Evolutionary conservation across 1,140 invertebrate genomes (phyloP).

Genomic region (Caerostris darwini): DNA sequence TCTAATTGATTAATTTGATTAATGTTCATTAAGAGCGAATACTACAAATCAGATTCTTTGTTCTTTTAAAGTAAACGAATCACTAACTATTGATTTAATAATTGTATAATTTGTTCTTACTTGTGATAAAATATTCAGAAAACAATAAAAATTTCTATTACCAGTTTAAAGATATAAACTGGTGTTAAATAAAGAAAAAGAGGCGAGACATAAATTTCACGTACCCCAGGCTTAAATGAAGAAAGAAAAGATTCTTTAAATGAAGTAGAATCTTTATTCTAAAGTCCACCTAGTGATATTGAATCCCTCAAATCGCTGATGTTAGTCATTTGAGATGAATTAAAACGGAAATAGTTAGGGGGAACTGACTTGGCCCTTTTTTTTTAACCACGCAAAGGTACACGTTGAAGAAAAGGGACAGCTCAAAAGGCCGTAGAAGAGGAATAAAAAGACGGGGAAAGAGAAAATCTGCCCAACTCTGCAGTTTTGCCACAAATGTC

Average conservation of each 20-base stretch:
- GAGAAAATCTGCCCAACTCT: conserved; percentile 1
- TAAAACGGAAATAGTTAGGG: no score
- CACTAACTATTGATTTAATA: no score
- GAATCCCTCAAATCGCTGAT: background rate
- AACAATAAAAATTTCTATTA: no score
- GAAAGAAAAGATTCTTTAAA: background rate
- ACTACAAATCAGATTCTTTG: no score
- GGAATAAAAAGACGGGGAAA: background rate
- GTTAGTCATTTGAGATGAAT: no score
- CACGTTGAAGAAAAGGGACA: background rate
- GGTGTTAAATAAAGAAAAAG: no score
- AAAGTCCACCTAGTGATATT: background rate
- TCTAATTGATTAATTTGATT: no score
- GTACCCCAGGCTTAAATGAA: background rate
- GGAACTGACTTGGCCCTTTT: background rate
- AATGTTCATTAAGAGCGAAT: no score
- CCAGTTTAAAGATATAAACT: no score
- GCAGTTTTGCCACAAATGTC: conserved; percentile 53
- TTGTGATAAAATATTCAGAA: no score
- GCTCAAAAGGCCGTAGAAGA: background rate
- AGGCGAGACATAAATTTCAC: background rate
- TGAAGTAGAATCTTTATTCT: background rate
- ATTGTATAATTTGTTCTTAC: no score
- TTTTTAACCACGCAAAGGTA: background rate
- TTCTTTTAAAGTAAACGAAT: no score